These are phyloP conservation scores for Drosophila pseudotakahashii DNA, from an alignment of 2,888 invertebrate genomes.

Conservation along the genomic window DNA sequence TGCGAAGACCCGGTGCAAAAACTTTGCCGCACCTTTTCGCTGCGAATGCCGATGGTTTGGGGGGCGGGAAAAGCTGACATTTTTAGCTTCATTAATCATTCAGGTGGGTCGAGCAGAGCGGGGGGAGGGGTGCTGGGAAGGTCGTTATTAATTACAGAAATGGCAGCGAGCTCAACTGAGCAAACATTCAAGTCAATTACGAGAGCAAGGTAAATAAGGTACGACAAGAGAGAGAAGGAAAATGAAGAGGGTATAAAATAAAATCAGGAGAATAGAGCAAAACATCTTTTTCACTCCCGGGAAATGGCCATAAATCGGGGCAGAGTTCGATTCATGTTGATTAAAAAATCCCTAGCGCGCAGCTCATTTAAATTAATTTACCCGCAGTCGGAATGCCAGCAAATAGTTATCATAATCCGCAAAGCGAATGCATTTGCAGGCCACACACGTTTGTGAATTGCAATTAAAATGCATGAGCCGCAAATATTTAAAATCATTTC, in stretches of 20 bases:
- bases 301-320: constrained; percentile 2
- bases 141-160: constrained; percentile 71
- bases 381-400: not conserved
- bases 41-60: not conserved
- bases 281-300: constrained; percentile 11
- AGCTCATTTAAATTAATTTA: constrained; percentile 41
- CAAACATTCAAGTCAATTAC: constrained; percentile 61
- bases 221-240: constrained; percentile 6
- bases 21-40: constrained; percentile 35
- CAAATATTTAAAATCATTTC: constrained; percentile 44
- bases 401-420: constrained; percentile 30
- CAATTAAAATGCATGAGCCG: constrained; percentile 35
- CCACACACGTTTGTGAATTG: constrained; percentile 14
- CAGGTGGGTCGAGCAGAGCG: constrained; percentile 38
- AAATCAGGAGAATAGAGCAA: not conserved
- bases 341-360: constrained; percentile 9
- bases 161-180: constrained; percentile 46
- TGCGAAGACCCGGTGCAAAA: constrained; percentile 51
- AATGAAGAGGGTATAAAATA: constrained; percentile 5
- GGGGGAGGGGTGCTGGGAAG: constrained; percentile 3
- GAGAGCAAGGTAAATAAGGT: constrained; percentile 33
- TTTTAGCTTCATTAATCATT: constrained; percentile 75
- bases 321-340: constrained; percentile 5
- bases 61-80: constrained; percentile 59
- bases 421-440: constrained; percentile 14